Base-by-base conservation (phyloP, 2,888 invertebrate species). In the Steinernema hermaphroditum region DNA sequence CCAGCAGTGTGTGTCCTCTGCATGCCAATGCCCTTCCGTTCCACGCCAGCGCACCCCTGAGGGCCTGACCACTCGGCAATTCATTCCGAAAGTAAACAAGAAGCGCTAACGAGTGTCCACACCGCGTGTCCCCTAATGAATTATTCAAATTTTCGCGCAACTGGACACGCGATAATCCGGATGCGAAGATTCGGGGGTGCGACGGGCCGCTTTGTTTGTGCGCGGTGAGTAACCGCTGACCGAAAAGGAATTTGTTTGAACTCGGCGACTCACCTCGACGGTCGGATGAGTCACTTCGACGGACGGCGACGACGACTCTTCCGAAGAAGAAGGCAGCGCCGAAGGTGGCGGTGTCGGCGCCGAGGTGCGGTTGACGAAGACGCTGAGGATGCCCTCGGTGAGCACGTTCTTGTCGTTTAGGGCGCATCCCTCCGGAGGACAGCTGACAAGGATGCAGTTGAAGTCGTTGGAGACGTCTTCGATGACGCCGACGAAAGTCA, bases 381-480 rank as follows among this genome's bases (percentile, higher is more conserved):
- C 54, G 37, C 27, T 29, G 37, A 71, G 14, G 22, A 71, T 19
- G n/a, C 71, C 71, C 22, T 50, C 19, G 54, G 44, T 50, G 54
- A 50, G 49, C 68, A 68, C 68, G n/a, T 16, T 16, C 68, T 68
- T 68, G 24, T 68, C 68, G 37, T 16, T 41, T n/a, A 68, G 68
- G 12, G 32, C n/a, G 68, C 68, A 68, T 16, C 68, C 22, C 9
- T 2, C n/a, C 34, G 34, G 2, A 2, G 8, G 34, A 68, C 80
- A 80, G n/a, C 73, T 73, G 19, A 80, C 77, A 9, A 80, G 76
- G 43, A 78, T 76, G 75, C 80, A 80, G 68, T 80, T 80, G 32
- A 78, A 68, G 57, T 80, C 77, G 41, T 74, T 74, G 34, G 72
- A 68, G 9, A 75, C 72, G 0, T 70, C 68, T 1, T 71, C 71